Base-by-base conservation (phyloP, 2,888 invertebrate genomes). In the Parthenolecanium corni region DNA sequence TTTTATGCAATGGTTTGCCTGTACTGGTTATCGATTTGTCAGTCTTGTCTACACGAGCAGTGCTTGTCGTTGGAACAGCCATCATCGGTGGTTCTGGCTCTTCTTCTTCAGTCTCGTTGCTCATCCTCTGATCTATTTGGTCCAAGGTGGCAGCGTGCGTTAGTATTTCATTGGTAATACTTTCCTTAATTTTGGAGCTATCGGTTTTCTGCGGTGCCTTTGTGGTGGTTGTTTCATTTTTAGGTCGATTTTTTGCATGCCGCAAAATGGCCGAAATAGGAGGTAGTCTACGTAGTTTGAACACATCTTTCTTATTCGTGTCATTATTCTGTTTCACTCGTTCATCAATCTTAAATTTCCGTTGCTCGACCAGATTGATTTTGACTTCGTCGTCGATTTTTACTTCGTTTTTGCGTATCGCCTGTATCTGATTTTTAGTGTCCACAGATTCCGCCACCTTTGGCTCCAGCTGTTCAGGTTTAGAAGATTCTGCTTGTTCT, bases 211-310 rank as follows among this genome's bases (percentile, higher is more conserved):
- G 20, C 14, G 16, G 14, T 6, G 21, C 21, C 3, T 12, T 12
- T 51, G 23, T 16, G n/a, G 44, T 9, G n/a, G 44, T 9, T 42
- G 44, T 42, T 14, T 23, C 21, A 14, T 23, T 49, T 23, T 14
- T 14, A 21, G 44, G 24, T 36, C 40, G 23, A 4, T 21, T 20
- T 51, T 51, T 61, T 0, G 38, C 40, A 11, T 63, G 66, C 52
- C 68, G 65, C 21, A 70, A 67, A n/a, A 69, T 64, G 5, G 69
- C 70, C 24, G 69, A 70, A 16, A 68, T 69, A 1, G 65, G 66
- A 4, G 70, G 70, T 40, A 70, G 47, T 36, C 53, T 11, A 1
- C 63, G 53, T 6, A 47, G 14, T 54, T 63, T 63, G 61, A 61
- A 61, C 11, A 38, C 14, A 23, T 51, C 61, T 38, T 61, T 61